Conservation (phyloP, 2,888 invertebrate species). For the Tenthredo distinguenda region DNA sequence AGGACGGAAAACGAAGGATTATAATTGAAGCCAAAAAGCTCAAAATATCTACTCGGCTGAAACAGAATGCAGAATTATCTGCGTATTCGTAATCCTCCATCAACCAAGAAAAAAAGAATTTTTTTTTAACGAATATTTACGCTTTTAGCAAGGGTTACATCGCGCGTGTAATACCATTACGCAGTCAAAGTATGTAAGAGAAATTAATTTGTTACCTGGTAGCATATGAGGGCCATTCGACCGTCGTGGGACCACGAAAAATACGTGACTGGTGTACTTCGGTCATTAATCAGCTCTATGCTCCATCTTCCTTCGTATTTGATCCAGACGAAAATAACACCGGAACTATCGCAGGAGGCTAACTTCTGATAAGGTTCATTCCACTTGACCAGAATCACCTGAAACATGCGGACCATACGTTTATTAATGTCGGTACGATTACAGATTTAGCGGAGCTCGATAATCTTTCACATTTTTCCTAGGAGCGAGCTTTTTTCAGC, state of each 20-base stretch:
- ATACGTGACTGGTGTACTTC: conserved; percentile 97
- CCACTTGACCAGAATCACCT: conserved; percentile 98
- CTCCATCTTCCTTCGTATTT: conserved; percentile 99
- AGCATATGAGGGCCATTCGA: conserved; percentile 98
- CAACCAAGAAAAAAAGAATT: neutral
- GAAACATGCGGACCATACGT: conserved; percentile 55
- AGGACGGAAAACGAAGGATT: neutral
- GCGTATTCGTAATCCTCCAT: neutral
- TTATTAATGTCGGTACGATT: neutral
- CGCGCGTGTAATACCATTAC: neutral
- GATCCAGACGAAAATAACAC: conserved; percentile 99
- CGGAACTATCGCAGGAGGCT: conserved; percentile 98
- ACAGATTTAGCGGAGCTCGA: neutral
- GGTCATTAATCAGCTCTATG: conserved; percentile 98
- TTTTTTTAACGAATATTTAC: neutral
- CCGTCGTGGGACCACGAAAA: conserved; percentile 99
- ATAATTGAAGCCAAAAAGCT: conserved; percentile 37
- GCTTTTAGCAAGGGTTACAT: neutral
- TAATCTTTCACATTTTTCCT: neutral
- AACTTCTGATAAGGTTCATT: conserved; percentile 99
- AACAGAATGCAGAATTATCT: neutral
- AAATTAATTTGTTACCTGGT: conserved; percentile 83
- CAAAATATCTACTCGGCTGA: neutral
- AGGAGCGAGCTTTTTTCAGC: neutral
- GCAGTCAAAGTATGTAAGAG: neutral